These are phyloP conservation scores for Centropus bengalensis DNA, from an alignment of 2,113 vertebrate species.

Conservation along the genomic window DNA sequence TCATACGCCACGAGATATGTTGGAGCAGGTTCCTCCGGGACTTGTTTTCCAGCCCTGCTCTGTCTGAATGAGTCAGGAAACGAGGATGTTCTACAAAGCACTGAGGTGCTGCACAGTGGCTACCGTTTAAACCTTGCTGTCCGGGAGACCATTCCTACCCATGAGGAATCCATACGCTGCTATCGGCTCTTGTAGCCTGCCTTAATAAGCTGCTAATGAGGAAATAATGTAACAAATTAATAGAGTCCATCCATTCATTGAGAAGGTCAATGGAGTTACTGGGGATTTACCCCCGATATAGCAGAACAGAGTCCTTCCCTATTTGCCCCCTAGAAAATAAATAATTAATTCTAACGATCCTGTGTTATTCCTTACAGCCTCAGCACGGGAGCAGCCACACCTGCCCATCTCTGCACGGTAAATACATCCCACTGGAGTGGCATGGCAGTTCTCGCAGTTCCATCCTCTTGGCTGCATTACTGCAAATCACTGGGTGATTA, in stretches of 20 bases:
- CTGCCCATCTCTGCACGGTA: background rate
- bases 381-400: background rate
- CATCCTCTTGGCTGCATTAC: background rate
- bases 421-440: background rate
- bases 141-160: background rate
- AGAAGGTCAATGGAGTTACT: background rate
- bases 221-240: conserved; percentile 12
- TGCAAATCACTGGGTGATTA: background rate
- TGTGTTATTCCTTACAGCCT: background rate
- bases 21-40: conserved; percentile 58
- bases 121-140: background rate
- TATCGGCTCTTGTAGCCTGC: conserved; percentile 25
- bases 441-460: background rate
- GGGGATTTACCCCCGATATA: background rate
- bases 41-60: conserved; percentile 54
- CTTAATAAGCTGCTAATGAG: conserved; percentile 49
- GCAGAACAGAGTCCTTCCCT: background rate
- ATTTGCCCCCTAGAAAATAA: background rate
- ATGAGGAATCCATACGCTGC: conserved; percentile 48
- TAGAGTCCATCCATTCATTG: conserved; percentile 5
- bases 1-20: conserved; percentile 61
- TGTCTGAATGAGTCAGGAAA: conserved; percentile 44
- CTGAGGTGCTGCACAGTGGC: background rate
- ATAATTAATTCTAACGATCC: background rate
- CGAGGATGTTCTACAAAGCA: conserved; percentile 36